Evolutionary conservation across 2,113 vertebrate genomes (phyloP).

Genomic region (Ictidomys tridecemlineatus): DNA sequence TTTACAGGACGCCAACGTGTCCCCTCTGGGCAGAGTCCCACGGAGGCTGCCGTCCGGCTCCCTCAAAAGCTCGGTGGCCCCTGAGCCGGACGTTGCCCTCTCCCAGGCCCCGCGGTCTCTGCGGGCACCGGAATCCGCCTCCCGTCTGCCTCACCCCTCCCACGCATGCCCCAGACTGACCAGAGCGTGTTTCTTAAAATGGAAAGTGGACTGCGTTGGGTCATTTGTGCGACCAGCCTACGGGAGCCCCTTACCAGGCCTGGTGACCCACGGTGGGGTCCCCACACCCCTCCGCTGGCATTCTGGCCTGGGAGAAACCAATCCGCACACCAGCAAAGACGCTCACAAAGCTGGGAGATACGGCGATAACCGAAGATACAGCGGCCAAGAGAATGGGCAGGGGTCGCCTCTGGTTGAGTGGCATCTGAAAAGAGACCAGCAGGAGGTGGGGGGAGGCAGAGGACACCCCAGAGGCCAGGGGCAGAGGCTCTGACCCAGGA

Average conservation of each 20-base stretch:
- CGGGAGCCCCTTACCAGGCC: background rate
- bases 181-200: background rate
- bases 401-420: background rate
- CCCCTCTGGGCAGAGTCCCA: background rate
- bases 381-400: background rate
- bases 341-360: background rate
- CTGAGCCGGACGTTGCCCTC: background rate
- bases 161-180: too few relatives aligned
- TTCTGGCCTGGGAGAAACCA: background rate
- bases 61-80: background rate
- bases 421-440: background rate
- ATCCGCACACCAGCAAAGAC: background rate
- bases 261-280: background rate
- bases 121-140: background rate
- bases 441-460: background rate
- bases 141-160: background rate
- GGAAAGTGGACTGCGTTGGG: background rate
- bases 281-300: background rate
- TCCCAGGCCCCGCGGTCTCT: background rate
- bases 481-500: background rate
- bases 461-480: background rate
- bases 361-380: background rate
- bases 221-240: background rate
- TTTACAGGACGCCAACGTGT: background rate
- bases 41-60: background rate